Base-by-base conservation (phyloP, 2,797 vertebrate genomes). In the Lagorchestes hirsutus region DNA sequence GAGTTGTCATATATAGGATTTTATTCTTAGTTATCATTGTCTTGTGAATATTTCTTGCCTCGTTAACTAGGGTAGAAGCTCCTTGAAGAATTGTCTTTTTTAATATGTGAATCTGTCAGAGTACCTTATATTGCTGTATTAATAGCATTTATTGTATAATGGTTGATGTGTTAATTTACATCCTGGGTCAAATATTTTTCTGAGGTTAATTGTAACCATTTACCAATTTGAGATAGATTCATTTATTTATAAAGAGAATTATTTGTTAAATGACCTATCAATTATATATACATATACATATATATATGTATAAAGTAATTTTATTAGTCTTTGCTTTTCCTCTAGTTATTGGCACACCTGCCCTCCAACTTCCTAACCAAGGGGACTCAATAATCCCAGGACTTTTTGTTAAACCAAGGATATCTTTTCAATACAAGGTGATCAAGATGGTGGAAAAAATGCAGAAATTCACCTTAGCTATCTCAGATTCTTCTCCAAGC, bases 251-350 rank as follows among this genome's bases (percentile, higher is more conserved):
- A 18, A n/a, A 67, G 14, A 18, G 14, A 67, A n/a, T 67, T 34
- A n/a, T 16, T n/a, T 67, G 31, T 56, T 13, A 62, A 52, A 56
- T 82, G 12, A 24, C 1, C 54, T 31, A 5, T 34, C 2, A 82
- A 5, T 1, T 54, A 0, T 90, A 52, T 40, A 46, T 0, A 12
- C 27, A 28, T 0, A 12, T 29, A 13, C 31, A 46, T 0, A 12
- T 29, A 28, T 40, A 46, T 0, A 12, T 29, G 28, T 0, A 12
- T 27, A 13, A 3, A 2, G 2, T 59, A 28, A 29, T 91, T 95
- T 28, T 58, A 46, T 0, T 40, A 5, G 11, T 62, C 3, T 31
- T 1, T 29, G 87, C 14, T 22, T 90, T 5, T 3, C 54, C 27
- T 52, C 24, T 67, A 5, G 13, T 67, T 34, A 16, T 29, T 67